Base-by-base conservation (phyloP, 2,888 invertebrate species). In the Zele albiditarsus region DNA sequence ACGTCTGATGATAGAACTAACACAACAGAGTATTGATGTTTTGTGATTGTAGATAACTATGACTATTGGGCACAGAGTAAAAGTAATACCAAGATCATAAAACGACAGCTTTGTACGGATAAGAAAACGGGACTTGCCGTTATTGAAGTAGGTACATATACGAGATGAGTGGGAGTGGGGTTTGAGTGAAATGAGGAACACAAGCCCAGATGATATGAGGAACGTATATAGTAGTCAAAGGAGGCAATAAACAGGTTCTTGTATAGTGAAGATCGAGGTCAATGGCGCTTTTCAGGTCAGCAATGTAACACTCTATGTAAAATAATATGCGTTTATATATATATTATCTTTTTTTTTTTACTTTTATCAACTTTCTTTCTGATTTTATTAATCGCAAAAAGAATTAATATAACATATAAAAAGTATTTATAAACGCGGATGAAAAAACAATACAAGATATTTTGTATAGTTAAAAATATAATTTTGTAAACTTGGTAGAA, bases 271-370 rank as follows among this genome's bases (percentile, higher is more conserved):
- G 84, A 80, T 80, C 77, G 84, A 86, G 88, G 88, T 82, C 88
- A 84, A 83, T 83, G 82, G 83, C 82, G 81, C 75, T 83, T 86
- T 86, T 82, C 83, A 86, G 87, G 87, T 87, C 88, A 87, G 80
- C 84, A 81, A 68, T 27, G 27, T 57, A 53, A 65, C 31, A 53
- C 49, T 28, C 31, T 57, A 65, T 33, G 14, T 69, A 31, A 66
- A 63, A 38, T 69, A 62, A 38, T 28, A 38, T 58, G 33, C 27
- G 20, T 3, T 31, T 20, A 58, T 20, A 38, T 20, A 38, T 31
- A 20, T 28, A 49, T 31, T 10, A n/a, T 31, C 5, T 23, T 27
- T 23, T 57, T 31, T 38, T 67, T 27, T 60, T 27, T 16, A 38
- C 49, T 49, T 75, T 46, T 66, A n/a, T 31, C 2, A 25, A 33